Percentiles rank a stretch among this genome's conserved stretches.
Evolutionary conservation across 2,797 vertebrate genomes (phyloP).

Genomic region (Anguilla anguilla): DNA sequence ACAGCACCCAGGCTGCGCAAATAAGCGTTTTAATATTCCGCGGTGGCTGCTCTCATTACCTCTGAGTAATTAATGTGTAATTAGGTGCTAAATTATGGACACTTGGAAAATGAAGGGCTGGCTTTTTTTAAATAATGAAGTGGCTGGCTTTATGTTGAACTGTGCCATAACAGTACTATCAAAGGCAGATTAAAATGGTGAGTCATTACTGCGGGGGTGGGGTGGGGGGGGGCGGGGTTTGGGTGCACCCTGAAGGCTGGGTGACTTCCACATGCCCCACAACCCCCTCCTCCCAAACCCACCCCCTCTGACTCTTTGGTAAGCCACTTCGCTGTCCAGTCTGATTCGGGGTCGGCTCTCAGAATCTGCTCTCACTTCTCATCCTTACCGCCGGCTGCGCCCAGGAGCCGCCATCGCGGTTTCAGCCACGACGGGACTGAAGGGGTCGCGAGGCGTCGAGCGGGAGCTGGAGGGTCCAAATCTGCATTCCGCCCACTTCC

Average conservation of each 20-base stretch:
- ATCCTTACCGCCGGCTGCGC: too few relatives aligned
- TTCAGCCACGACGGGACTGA: too few relatives aligned
- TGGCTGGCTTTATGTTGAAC: background rate
- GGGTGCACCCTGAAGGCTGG: background rate
- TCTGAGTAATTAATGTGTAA: conserved; percentile 48
- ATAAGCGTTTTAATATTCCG: conserved; percentile 36
- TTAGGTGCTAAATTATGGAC: conserved; percentile 44
- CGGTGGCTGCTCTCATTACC: conserved; percentile 37
- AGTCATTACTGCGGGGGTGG: conserved; percentile 13
- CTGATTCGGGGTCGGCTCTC: background rate
- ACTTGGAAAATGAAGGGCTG: conserved; percentile 44
- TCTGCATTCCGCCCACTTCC: too few relatives aligned
- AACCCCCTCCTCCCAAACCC: background rate
- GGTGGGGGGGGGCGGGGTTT: background rate
- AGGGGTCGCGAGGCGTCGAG: too few relatives aligned
- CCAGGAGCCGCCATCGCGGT: too few relatives aligned
- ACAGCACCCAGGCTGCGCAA: conserved; percentile 25
- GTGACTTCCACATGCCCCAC: background rate
- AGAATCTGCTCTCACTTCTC: background rate
- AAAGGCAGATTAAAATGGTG: conserved; percentile 30
- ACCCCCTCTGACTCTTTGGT: background rate
- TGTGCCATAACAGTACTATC: conserved; percentile 27
- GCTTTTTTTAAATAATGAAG: conserved; percentile 47
- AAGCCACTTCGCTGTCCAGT: background rate
- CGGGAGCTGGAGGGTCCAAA: too few relatives aligned